These are phyloP conservation scores for Celastrina argiolus DNA, from an alignment of 2,888 invertebrate species.

Conservation along the genomic window DNA sequence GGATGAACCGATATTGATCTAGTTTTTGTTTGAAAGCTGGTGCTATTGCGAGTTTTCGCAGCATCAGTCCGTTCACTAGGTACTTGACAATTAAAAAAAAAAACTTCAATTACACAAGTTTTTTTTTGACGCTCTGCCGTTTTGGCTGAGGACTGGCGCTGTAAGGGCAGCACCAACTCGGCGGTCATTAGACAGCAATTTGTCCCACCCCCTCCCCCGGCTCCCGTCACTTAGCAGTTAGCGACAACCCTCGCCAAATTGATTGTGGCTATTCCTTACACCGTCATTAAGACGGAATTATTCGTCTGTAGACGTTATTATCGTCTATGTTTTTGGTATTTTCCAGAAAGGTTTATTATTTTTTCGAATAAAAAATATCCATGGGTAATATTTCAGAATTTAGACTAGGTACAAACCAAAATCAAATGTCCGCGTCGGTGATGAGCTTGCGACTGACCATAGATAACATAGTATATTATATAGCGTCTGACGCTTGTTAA, in stretches of 20 bases:
- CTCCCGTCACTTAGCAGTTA: constrained; percentile 39
- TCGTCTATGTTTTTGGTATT: not conserved
- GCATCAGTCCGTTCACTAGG: no score
- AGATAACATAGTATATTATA: no score
- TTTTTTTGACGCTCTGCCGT: no score
- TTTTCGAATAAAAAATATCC: not conserved
- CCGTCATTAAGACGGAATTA: constrained; percentile 10
- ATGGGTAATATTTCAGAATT: not conserved
- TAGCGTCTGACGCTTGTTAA: no score
- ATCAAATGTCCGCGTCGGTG: no score
- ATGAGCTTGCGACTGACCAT: no score
- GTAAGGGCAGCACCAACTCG: constrained; percentile 39
- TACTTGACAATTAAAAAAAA: no score
- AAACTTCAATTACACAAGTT: no score
- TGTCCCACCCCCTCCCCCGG: constrained; percentile 43
- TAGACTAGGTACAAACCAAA: no score
- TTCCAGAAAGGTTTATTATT: not conserved
- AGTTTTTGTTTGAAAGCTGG: no score
- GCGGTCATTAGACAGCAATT: constrained; percentile 63
- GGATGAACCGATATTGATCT: no score
- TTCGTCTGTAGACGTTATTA: not conserved
- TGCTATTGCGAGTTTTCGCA: no score
- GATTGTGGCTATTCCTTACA: constrained; percentile 56
- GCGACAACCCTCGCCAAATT: constrained; percentile 46
- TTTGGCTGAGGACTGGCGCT: not conserved